Conservation (phyloP, 1,140 invertebrate species). For the Hypothenemus hampei region DNA sequence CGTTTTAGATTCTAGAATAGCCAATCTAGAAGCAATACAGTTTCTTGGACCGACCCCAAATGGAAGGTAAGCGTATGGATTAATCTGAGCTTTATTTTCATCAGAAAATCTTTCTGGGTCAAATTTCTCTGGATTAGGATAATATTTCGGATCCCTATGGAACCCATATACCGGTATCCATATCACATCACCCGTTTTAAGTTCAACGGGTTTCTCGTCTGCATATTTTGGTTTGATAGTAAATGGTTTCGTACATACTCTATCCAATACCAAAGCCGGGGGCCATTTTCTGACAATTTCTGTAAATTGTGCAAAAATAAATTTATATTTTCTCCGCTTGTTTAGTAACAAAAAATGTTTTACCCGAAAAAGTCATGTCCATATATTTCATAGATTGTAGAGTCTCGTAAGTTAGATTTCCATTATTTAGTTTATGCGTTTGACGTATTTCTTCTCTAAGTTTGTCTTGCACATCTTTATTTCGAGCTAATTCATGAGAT, state of each 20-base stretch:
- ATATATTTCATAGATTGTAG: slow-evolving; percentile 36
- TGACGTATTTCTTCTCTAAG: slow-evolving; percentile 41
- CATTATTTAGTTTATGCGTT: slow-evolving; percentile 16
- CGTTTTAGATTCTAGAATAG: slow-evolving; percentile 32
- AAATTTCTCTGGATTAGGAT: slow-evolving; percentile 48
- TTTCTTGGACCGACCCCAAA: slow-evolving; percentile 53
- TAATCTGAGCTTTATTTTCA: slow-evolving; percentile 40
- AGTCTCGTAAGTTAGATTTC: slow-evolving; percentile 33
- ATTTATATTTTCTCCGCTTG: no score
- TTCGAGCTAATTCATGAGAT: slow-evolving; percentile 48
- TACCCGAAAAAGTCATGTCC: slow-evolving; percentile 38
- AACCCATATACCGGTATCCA: slow-evolving; percentile 54
- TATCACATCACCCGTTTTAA: no score
- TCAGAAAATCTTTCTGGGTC: slow-evolving; percentile 47
- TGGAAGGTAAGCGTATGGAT: slow-evolving; percentile 47
- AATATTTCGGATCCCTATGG: slow-evolving; percentile 48
- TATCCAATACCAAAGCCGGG: slow-evolving; percentile 45
- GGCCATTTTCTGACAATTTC: slow-evolving; percentile 57
- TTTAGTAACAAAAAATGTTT: no score
- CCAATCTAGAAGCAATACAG: slow-evolving; percentile 39
- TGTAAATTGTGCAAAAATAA: no score
- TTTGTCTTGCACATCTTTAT: slow-evolving; percentile 50
- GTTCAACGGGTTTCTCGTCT: no score
- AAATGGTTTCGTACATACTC: slow-evolving; percentile 50
- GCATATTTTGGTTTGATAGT: no score